phyloP scores from a whole-genome alignment of 2,113 vertebrate species.

The Nesospiza acunhae region DNA sequence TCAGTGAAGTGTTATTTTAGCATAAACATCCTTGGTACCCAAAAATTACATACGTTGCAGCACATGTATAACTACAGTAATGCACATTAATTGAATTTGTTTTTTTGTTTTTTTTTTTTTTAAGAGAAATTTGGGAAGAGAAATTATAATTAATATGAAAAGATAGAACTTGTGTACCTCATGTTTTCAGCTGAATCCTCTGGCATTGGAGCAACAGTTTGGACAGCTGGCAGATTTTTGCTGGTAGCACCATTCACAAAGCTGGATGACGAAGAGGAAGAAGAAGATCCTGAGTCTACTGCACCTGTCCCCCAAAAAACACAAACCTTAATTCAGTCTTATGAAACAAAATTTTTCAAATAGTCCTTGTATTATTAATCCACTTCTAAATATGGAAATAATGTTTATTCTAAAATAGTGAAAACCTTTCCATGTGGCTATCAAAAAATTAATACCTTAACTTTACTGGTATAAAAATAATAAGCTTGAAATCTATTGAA shows the following conservation, averaged over 20 bases:
- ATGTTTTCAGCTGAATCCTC: slow-evolving; percentile 96
- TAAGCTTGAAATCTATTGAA: not conserved
- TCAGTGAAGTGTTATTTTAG: not conserved
- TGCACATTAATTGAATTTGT: not conserved
- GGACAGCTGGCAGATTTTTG: slow-evolving; percentile 97
- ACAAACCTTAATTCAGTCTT: slow-evolving; percentile 54
- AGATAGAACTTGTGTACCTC: slow-evolving; percentile 75
- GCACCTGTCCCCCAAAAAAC: slow-evolving; percentile 83
- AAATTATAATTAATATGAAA: not conserved
- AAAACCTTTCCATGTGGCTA: not conserved
- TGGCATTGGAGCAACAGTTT: slow-evolving; percentile 95
- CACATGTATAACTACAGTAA: not conserved
- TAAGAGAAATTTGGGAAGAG: not conserved
- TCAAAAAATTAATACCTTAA: not conserved
- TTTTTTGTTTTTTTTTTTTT: not conserved
- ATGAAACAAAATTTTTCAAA: not conserved
- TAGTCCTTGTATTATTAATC: not conserved
- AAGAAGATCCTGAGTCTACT: slow-evolving; percentile 87
- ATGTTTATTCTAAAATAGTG: slow-evolving; percentile 17
- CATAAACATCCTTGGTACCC: not conserved
- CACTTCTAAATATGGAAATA: slow-evolving; percentile 29
- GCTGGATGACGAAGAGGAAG: slow-evolving; percentile 94
- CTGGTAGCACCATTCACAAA: slow-evolving; percentile 98
- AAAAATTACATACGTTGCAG: not conserved
- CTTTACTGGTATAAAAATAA: not conserved